Evolutionary conservation across 2,888 invertebrate species (phyloP), one percentile per base, ranked within the genome.

Genomic region (Agriopis aurantiaria): DNA sequence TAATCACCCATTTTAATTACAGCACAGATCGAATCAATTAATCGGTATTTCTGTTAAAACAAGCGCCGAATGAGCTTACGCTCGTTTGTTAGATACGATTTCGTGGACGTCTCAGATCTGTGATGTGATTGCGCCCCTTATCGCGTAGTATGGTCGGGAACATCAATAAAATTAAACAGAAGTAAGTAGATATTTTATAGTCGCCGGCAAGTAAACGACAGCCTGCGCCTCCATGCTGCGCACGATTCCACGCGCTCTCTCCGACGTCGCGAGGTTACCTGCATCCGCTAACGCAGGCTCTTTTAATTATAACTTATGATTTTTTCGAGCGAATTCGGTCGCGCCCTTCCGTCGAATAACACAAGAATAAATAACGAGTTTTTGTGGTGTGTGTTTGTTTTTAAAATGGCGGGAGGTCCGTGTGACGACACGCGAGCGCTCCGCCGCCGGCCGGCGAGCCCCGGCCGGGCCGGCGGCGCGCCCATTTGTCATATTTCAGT

Each of bases 1-100:
- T 93, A 93, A 93, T 93, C 93, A 93, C 93, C 93, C 91, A 91
- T 93, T 94, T 94, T 93, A 93, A 94, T 94, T 93, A 94, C 93
- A 90, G 91, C 93, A 92, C 92, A 93, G 92, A 94, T 94, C 93
- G 91, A 93, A 93, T 93, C 94, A 93, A 94, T 93, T 93, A 93
- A 93, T 94, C 92, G 93, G 92, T 90, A 91, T 93, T 93, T 92
- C 90, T 89, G 92, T 93, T 92, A 91, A 91, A 91, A 91, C 90
- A 89, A 92, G 92, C 92, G 88, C 87, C 87, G 87, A 86, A 85
- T 87, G 84, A 85, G 89, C 88, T 87, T 87, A 84, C 83, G 84
- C 85, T 83, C 83, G 85, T 85, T 85, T 82, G 81, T 84, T 79
- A 84, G 83, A 88, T 86, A 85, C 85, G 85, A 88, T 83, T 87